Evolutionary conservation across 2,113 vertebrate genomes (phyloP).

Genomic region (Ameiurus melas): DNA sequence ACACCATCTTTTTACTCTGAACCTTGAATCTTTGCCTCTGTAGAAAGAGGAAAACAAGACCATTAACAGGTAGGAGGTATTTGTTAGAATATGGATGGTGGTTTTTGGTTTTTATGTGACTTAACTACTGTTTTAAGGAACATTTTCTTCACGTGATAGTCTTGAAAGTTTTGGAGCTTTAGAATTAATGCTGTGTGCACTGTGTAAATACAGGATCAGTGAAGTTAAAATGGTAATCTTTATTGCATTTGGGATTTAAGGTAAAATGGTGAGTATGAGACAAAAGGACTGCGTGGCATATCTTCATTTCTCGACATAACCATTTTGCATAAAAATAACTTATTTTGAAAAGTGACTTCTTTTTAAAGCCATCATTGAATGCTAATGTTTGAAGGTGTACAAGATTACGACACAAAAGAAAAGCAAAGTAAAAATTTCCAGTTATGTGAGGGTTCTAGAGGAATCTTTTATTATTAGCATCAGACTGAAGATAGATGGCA

Average conservation of each 20-base stretch:
- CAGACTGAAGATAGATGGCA: neutral
- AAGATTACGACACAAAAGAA: neutral
- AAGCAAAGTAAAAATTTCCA: neutral
- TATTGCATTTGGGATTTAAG: neutral
- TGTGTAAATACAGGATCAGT: neutral
- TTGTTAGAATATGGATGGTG: neutral
- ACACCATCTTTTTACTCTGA: neutral
- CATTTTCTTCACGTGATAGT: neutral
- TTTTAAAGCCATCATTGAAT: neutral
- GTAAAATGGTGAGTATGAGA: neutral
- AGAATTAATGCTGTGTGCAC: neutral
- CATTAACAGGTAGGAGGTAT: neutral
- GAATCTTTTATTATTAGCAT: neutral
- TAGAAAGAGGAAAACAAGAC: neutral
- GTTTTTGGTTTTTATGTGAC: neutral
- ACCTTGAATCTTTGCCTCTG: neutral
- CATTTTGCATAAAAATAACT: neutral
- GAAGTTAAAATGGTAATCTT: neutral
- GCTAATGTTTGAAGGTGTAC: neutral
- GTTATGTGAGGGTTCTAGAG: neutral
- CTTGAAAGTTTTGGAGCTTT: neutral
- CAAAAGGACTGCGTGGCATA: neutral
- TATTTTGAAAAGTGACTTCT: neutral
- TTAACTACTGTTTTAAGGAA: neutral
- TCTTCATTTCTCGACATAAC: neutral